Evolutionary conservation across 2,888 invertebrate genomes (phyloP).

Genomic region (Drosophila sordidula): DNA sequence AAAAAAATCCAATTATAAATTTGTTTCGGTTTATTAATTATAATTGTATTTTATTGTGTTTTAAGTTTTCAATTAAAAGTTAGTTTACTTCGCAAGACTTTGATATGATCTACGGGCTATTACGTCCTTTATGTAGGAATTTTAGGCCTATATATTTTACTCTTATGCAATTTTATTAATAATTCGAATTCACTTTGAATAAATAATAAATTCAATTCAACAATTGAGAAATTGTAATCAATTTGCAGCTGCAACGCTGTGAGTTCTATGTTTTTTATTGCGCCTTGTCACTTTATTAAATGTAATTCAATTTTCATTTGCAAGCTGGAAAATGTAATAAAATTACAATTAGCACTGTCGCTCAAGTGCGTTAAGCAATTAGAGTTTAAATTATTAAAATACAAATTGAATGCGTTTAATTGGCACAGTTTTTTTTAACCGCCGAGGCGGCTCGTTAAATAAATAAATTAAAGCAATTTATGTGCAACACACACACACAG

Average conservation of each 20-base stretch:
- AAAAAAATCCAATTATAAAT: neutral
- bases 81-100: too few species aligned
- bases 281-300: slow-evolving; percentile 1
- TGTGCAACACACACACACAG: slow-evolving; percentile 3
- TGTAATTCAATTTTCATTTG: slow-evolving; percentile 2
- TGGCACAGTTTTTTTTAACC: slow-evolving; percentile 3
- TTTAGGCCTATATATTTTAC: neutral
- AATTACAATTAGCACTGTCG: slow-evolving; percentile 19
- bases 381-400: slow-evolving; percentile 23
- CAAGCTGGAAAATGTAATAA: slow-evolving; percentile 15
- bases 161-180: neutral
- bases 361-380: slow-evolving; percentile 48
- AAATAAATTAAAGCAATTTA: slow-evolving; percentile 36
- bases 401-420: slow-evolving; percentile 36
- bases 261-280: neutral
- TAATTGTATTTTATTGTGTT: too few species aligned
- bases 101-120: too few species aligned
- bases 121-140: too few species aligned
- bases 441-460: slow-evolving; percentile 40
- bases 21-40: too few species aligned
- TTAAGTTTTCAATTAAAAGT: too few species aligned
- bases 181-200: neutral
- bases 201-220: neutral
- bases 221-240: neutral
- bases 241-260: neutral